Base-by-base conservation (phyloP, 2,797 vertebrate genomes). In the Paedocypris micromegethes region DNA sequence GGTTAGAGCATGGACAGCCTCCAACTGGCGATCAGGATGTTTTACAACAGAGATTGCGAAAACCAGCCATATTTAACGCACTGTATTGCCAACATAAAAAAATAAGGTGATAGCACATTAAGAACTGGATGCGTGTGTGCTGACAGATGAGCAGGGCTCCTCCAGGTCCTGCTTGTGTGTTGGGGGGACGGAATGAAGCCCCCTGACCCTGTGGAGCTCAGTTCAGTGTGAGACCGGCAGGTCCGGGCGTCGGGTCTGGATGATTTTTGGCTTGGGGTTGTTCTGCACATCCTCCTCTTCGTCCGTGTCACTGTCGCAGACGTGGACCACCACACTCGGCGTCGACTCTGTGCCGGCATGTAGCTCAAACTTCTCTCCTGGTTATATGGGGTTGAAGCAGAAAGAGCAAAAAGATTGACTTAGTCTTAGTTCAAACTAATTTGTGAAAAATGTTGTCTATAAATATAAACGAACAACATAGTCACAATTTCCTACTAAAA, bases 301-400 rank as follows among this genome's bases (percentile, higher is more conserved):
- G 45, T 91, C 91, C n/a, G 85, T 82, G 82, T 91, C 91, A 0
- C 89, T 91, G 84, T 93, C 91, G 0, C 92, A 93, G 66, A 93
- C 91, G 0, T 93, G 92, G 72, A 93, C 92, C 0, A 93, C 91
- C 23, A 93, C 92, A 2, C 91, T 93, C 47, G 92, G 92, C n/a
- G 92, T 93, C 70, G 91, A 92, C 74, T 92, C 91, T 0, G 91
- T 93, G 57, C 92, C 92, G 3, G 92, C 90, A 0, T 93, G 92
- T 43, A 93, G 87, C 81, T 93, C 92, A 0, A 91, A 92, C 70
- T 92, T 93, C 83, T 93, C 90, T 80, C 91, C 92, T 93, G 78
- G 42, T 5, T 40, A 52, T 60, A 7, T 4, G n/a, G n/a, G n/a
- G n/a, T n/a, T n/a, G 40, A 52, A 54, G 42, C 39, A 67, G 4